Percentiles rank a stretch among this genome's conserved stretches.
These are phyloP conservation scores for Chymomyza costata DNA, from an alignment of 1,140 invertebrate genomes.

Conservation along the genomic window DNA sequence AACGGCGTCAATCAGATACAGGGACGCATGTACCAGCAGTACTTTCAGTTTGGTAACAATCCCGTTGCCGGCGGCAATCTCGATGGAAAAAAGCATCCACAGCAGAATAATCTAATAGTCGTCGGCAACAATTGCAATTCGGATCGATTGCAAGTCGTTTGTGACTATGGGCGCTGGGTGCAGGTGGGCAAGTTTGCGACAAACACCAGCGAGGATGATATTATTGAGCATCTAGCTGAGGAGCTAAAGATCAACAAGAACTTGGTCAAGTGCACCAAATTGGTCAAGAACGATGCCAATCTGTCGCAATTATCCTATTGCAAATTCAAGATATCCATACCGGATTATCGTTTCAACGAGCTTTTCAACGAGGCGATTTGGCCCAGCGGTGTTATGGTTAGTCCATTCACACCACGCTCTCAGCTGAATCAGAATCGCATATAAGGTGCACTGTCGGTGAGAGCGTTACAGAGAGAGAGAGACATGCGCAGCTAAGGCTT, in stretches of 20 bases:
- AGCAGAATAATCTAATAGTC: constrained; percentile 68
- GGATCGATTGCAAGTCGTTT: constrained; percentile 71
- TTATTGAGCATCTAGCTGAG: constrained; percentile 68
- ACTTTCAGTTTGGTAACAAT: constrained; percentile 70
- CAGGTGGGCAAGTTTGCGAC: constrained; percentile 72
- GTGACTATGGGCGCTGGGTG: constrained; percentile 71
- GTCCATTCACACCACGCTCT: constrained; percentile 69
- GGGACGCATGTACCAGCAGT: constrained; percentile 73
- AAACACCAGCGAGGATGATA: constrained; percentile 70
- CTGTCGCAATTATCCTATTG: constrained; percentile 70
- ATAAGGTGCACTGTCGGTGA: constrained; percentile 40
- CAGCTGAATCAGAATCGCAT: constrained; percentile 73
- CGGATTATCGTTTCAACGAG: constrained; percentile 73
- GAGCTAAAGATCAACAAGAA: constrained; percentile 73
- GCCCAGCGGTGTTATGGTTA: constrained; percentile 74
- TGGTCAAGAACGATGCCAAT: constrained; percentile 72
- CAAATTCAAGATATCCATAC: constrained; percentile 73
- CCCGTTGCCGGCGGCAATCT: constrained; percentile 43
- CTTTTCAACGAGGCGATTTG: constrained; percentile 74
- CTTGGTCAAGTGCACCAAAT: constrained; percentile 68
- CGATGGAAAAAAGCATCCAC: constrained; percentile 64
- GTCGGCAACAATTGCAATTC: constrained; percentile 74
- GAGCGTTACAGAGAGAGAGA: constrained; percentile 4
- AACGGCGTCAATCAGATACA: constrained; percentile 71
- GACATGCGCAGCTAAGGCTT: constrained; percentile 13